Evolutionary conservation across 2,888 invertebrate species (phyloP).

Genomic region (Chrysolina americana): DNA sequence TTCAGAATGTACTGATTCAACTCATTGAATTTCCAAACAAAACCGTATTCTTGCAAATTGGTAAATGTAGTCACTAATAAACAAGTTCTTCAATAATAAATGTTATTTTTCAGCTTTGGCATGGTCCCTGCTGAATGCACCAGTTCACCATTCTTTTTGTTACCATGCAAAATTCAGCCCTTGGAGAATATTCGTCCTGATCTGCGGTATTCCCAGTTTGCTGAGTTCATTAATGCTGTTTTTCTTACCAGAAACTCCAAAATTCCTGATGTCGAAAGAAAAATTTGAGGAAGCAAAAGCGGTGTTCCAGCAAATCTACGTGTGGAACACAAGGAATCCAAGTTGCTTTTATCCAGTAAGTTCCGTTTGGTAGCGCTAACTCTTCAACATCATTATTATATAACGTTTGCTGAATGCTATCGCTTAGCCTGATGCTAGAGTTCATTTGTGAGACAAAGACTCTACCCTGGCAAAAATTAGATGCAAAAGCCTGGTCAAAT

Average conservation of each 20-base stretch:
- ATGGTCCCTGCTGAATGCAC: slow-evolving; percentile 67
- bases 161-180: slow-evolving; percentile 70
- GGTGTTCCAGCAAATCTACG: slow-evolving; percentile 73
- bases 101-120: slow-evolving; percentile 66
- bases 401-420: no score
- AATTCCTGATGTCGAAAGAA: slow-evolving; percentile 72
- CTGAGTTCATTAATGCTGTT: slow-evolving; percentile 71
- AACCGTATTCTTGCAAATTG: no score
- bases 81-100: neutral
- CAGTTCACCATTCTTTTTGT: slow-evolving; percentile 60
- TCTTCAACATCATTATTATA: no score
- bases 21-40: no score
- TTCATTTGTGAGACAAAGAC: no score
- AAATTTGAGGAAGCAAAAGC: slow-evolving; percentile 71
- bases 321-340: slow-evolving; percentile 71
- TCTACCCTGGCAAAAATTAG: no score
- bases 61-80: no score
- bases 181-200: slow-evolving; percentile 77
- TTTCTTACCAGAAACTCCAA: slow-evolving; percentile 75
- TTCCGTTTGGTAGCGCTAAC: slow-evolving; percentile 2
- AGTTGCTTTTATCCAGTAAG: slow-evolving; percentile 71
- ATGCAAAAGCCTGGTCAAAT: no score
- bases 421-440: no score
- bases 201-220: slow-evolving; percentile 75
- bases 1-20: no score